A percentile compares a stretch with the other conserved stretches of the same genome.
Evolutionary conservation across 2,888 invertebrate genomes (phyloP).

Genomic region (Diachrysia chrysitis): DNA sequence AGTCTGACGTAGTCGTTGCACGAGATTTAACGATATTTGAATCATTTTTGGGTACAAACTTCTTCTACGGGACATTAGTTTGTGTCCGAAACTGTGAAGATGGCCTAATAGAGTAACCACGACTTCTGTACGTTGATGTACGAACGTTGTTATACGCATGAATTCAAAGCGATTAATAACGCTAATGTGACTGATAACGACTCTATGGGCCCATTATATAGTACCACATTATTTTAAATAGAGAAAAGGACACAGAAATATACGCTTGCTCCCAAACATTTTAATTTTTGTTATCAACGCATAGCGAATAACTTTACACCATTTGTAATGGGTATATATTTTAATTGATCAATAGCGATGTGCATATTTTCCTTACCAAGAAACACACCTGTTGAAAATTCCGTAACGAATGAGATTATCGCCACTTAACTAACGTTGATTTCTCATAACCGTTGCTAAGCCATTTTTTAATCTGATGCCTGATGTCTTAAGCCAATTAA

Average conservation of each 20-base stretch:
- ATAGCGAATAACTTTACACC: conserved; percentile 5
- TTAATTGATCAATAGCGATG: conserved; percentile 8
- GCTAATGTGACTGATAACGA: not conserved
- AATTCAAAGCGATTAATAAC: too few species aligned
- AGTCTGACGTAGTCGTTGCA: conserved; percentile 38
- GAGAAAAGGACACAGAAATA: not conserved
- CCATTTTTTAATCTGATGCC: conserved; percentile 19
- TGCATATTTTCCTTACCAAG: conserved; percentile 9
- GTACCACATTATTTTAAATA: not conserved
- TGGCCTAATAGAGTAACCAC: not conserved
- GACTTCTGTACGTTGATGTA: too few species aligned
- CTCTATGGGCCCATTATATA: not conserved
- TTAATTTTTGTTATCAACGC: not conserved
- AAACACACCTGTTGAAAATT: conserved; percentile 25
- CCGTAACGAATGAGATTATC: conserved; percentile 39
- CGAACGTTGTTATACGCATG: too few species aligned
- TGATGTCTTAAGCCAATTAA: conserved; percentile 30
- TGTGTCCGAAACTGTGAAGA: not conserved
- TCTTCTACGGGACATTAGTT: conserved; percentile 11
- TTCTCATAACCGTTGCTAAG: conserved; percentile 43
- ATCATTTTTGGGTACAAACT: conserved; percentile 18
- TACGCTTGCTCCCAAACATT: not conserved
- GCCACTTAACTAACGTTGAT: conserved; percentile 30
- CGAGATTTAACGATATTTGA: not conserved
- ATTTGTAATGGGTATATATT: not conserved